phyloP scores from a whole-genome alignment of 1,140 invertebrate species.

The Bicyclus anynana region DNA sequence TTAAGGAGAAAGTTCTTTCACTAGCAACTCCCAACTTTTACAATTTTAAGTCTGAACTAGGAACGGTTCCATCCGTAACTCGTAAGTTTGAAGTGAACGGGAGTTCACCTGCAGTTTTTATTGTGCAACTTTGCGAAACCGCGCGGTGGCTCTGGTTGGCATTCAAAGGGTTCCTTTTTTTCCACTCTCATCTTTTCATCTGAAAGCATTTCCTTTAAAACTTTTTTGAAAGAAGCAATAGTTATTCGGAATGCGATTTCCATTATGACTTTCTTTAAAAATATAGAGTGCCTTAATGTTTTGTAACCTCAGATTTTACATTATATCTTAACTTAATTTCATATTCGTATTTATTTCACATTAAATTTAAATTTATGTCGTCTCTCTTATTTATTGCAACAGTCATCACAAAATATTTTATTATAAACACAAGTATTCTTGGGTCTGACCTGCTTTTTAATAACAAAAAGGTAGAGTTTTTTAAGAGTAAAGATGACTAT shows the following conservation, averaged over 20 bases:
- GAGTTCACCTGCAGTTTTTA: conserved; percentile 35
- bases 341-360: no score
- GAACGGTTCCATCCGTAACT: conserved; percentile 30
- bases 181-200: conserved; percentile 10
- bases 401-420: no score
- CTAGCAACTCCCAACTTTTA: conserved; percentile 28
- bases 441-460: no score
- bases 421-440: no score
- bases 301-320: neutral
- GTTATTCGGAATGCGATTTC: neutral
- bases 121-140: conserved; percentile 34
- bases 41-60: conserved; percentile 34
- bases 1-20: conserved; percentile 26
- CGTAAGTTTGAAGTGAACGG: conserved; percentile 27
- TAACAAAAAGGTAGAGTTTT: no score
- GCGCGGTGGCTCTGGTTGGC: conserved; percentile 21
- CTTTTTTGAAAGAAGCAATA: neutral
- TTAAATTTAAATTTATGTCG: no score
- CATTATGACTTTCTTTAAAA: neutral
- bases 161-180: conserved; percentile 17
- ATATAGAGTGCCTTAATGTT: no score
- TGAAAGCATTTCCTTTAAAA: neutral
- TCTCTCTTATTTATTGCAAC: no score
- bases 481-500: no score
- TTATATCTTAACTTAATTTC: neutral